Base-by-base conservation (phyloP, 2,113 vertebrate genomes). In the Laterallus jamaicensis region DNA sequence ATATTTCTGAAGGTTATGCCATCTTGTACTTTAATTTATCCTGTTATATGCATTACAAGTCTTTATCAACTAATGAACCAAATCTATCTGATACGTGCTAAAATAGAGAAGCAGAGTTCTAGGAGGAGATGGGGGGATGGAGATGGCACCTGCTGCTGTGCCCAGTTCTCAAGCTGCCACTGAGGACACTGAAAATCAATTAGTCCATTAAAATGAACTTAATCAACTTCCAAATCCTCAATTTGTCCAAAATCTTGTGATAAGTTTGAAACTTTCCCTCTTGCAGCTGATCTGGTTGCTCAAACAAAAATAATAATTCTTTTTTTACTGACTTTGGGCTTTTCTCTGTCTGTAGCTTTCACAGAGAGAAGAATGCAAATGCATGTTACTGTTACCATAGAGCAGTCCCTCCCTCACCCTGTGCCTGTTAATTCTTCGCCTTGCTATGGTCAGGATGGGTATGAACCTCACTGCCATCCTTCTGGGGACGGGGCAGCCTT, bases 361-460 rank as follows among this genome's bases (percentile, higher is more conserved):
- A 20, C 7, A 40, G 21, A 37, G 50, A 32, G 9, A 67, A 12
- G 10, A 44, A 15, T 8, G n/a, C 2, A 13, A 54, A 35, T 1
- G 1, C 14, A 4, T n/a, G 58, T n/a, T 52, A 15, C 52, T 0
- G 0, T 9, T 19, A 10, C 12, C 2, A 2, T 21, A 18, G 13
- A 21, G 50, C 37, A 16, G 16, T 40, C 40, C 40, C 40, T 29
- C 11, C 42, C 32, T 71, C 16, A 1, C 10, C 21, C 19, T 32
- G 17, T 54, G 44, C 14, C 83, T 5, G 0, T 31, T 21, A 8
- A 11, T 15, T 49, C 28, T 40, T 66, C 16, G 28, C 17, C 54
- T 32, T 25, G 24, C 17, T 5, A 0, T 20, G 29, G 25, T 32
- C 39, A 32, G 37, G 58, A 26, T 32, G 39, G 39, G 35, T 28